Evolutionary conservation across 2,113 vertebrate genomes (phyloP).

Genomic region (Meleagris gallopavo): DNA sequence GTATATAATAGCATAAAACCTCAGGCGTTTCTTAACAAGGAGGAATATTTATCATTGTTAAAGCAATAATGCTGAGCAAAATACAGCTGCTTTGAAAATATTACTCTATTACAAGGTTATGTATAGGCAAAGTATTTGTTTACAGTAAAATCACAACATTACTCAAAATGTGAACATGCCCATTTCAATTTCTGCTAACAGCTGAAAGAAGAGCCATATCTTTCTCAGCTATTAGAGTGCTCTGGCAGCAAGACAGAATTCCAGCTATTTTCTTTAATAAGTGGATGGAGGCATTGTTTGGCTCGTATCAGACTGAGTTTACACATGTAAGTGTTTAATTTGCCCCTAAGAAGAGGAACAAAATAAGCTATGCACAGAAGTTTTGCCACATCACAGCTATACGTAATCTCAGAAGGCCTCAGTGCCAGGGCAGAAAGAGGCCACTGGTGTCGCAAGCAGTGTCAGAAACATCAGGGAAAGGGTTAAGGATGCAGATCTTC

Average conservation of each 20-base stretch:
- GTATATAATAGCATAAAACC: background rate
- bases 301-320: background rate
- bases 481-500: background rate
- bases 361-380: background rate
- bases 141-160: background rate
- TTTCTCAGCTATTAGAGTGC: background rate
- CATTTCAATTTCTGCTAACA: background rate
- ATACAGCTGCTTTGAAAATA: background rate
- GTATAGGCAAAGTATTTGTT: background rate
- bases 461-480: background rate
- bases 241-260: background rate
- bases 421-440: background rate
- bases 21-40: accelerated
- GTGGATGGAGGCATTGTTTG: background rate
- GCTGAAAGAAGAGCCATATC: background rate
- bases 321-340: background rate
- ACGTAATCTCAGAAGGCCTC: background rate
- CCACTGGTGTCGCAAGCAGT: background rate
- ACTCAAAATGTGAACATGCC: background rate
- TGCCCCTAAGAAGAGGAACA: too few species aligned
- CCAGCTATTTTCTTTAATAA: background rate
- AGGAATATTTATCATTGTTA: background rate
- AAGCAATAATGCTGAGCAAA: background rate
- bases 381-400: background rate
- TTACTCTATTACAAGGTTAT: background rate